Base-by-base conservation (phyloP, 2,888 invertebrate genomes). In the Isoperla grammatica region DNA sequence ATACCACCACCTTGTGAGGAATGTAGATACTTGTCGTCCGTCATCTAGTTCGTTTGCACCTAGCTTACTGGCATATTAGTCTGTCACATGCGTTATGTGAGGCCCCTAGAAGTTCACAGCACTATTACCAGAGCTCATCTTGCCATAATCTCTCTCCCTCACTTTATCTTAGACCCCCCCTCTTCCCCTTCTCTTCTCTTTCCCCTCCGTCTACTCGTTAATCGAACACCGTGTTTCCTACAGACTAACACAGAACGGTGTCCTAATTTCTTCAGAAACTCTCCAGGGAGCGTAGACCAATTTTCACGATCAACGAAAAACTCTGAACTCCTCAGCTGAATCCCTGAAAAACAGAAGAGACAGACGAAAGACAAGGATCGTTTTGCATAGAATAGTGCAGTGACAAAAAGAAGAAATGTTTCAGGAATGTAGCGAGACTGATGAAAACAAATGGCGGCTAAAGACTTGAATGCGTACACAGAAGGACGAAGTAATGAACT, bases 301-400 rank as follows among this genome's bases (percentile, higher is more conserved):
- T 35, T 50, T 50, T 23, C 49, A 29, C 49, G 49, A 50, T 50
- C 49, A 50, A 15, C 49, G 29, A 50, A 50, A 29, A 50, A 50
- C 49, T 50, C 29, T 29, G 35, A 50, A 50, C 49, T 50, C 29
- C 49, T 50, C 49, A 22, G 15, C 35, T 20, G 46, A 17, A 46
- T 46, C 46, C 5, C 29, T 29, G 29, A 29, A 29, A 29, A 29
- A 29, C 29, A 29, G 29, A 29, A 29, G 29, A 29, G 29, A 29
- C 29, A 29, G 29, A 29, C 29, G 29, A 29, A 29, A 29, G 29
- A 29, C 29, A 29, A 29, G 29, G 29, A 29, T 29, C 29, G 4
- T 29, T 29, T 29, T 29, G 29, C 29, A 29, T 29, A 8, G 29
- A 8, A 29, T 29, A 29, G 29, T 4, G 29, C 29, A 29, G 8